A percentile compares a stretch with the other conserved stretches of the same genome.
Evolutionary conservation across 2,797 vertebrate species (phyloP).

Genomic region (Arremon aurantiirostris): DNA sequence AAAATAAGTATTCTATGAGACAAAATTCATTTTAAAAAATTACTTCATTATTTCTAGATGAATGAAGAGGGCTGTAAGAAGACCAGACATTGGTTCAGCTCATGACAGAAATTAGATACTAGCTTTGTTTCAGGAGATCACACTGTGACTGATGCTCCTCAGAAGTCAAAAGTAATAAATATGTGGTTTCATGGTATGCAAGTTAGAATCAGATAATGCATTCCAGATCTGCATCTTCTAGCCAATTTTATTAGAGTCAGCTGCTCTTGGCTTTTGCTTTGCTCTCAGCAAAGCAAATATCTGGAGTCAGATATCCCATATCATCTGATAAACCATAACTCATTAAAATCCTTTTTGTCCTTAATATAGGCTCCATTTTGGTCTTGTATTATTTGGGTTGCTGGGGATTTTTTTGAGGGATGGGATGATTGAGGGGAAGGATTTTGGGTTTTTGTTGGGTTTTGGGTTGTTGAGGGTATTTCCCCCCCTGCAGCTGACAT

Average conservation of each 20-base stretch:
- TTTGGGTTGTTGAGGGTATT: not conserved
- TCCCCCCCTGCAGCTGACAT: not conserved
- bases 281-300: not conserved
- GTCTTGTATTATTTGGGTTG: not conserved
- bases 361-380: not conserved
- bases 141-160: not conserved
- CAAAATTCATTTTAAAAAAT: not conserved
- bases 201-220: not conserved
- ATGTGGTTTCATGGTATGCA: not conserved
- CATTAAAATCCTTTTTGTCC: not conserved
- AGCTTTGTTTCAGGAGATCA: not conserved
- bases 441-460: not conserved
- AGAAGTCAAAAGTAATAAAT: conserved; percentile 13
- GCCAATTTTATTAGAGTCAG: not conserved
- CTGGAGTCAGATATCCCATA: not conserved
- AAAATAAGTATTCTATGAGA: not conserved
- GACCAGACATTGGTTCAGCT: not conserved
- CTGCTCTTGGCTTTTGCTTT: not conserved
- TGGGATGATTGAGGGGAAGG: not conserved
- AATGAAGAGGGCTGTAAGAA: not conserved
- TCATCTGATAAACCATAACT: not conserved
- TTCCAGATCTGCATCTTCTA: not conserved
- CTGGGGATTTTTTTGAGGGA: not conserved
- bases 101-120: not conserved
- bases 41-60: not conserved